Percentiles rank a stretch among this genome's conserved stretches.
These are phyloP conservation scores for Pristionchus entomophagus DNA, from an alignment of 2,888 invertebrate species.

Conservation along the genomic window DNA sequence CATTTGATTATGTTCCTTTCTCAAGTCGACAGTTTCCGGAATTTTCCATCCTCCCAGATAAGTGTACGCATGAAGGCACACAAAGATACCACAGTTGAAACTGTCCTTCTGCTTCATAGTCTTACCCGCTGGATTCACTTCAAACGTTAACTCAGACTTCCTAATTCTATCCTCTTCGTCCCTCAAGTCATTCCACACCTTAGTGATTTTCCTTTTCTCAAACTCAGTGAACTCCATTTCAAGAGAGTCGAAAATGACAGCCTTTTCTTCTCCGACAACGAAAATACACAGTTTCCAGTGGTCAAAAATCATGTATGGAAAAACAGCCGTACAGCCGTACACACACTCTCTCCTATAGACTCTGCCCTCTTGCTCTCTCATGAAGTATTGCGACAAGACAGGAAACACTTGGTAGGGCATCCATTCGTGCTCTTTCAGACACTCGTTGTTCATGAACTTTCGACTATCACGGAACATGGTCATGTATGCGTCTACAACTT, in stretches of 20 bases:
- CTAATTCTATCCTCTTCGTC: background rate
- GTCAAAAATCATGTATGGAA: background rate
- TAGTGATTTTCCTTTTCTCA: background rate
- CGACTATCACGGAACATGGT: background rate
- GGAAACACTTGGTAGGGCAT: background rate
- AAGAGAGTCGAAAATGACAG: background rate
- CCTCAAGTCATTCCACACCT: constrained; percentile 8
- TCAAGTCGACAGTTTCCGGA: background rate
- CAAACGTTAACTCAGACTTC: background rate
- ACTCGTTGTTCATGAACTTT: background rate
- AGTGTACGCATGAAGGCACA: background rate
- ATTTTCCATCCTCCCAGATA: background rate
- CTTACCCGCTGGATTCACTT: background rate
- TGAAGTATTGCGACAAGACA: background rate
- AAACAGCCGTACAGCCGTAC: background rate
- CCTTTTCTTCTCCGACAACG: background rate
- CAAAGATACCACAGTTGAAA: background rate
- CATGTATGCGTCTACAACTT: background rate
- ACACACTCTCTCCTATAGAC: background rate
- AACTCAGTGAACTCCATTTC: background rate
- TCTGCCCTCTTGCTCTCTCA: background rate
- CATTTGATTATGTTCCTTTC: background rate
- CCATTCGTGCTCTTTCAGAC: background rate
- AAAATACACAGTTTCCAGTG: constrained; percentile 15
- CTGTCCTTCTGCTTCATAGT: background rate